Evolutionary conservation across 2,797 vertebrate species (phyloP).

Genomic region (Thamnophis elegans): DNA sequence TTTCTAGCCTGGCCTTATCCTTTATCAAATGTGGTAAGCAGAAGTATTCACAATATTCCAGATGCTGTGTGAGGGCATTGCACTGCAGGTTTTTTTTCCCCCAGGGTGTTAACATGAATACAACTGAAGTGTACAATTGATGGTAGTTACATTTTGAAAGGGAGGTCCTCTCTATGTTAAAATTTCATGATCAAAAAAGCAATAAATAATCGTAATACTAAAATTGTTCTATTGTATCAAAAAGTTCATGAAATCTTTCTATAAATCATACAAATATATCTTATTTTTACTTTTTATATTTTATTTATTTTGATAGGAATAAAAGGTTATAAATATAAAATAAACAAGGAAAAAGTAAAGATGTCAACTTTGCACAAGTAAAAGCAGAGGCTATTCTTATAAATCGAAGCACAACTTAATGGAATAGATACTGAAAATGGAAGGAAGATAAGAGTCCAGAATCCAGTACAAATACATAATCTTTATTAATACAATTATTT

Average conservation of each 20-base stretch:
- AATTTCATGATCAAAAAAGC: background rate
- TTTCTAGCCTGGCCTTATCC: background rate
- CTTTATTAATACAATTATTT: slow-evolving; percentile 8
- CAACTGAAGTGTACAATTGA: background rate
- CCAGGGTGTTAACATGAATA: background rate
- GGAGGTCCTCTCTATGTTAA: background rate
- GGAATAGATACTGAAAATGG: background rate
- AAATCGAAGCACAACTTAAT: background rate
- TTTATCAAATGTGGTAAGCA: background rate
- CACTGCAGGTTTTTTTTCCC: background rate
- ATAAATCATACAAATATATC: background rate
- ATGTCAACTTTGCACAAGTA: background rate
- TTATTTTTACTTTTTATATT: background rate
- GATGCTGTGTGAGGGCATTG: background rate
- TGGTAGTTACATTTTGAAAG: background rate
- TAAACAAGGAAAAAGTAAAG: background rate
- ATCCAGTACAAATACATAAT: background rate
- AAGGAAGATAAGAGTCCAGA: background rate
- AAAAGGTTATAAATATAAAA: background rate
- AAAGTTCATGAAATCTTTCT: background rate
- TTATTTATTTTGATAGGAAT: background rate
- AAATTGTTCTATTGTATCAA: background rate
- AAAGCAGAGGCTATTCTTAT: background rate
- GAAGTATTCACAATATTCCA: background rate
- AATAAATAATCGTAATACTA: background rate